phyloP scores from a whole-genome alignment of 2,113 vertebrate genomes.

The Boulengeromyrus knoepffleri region DNA sequence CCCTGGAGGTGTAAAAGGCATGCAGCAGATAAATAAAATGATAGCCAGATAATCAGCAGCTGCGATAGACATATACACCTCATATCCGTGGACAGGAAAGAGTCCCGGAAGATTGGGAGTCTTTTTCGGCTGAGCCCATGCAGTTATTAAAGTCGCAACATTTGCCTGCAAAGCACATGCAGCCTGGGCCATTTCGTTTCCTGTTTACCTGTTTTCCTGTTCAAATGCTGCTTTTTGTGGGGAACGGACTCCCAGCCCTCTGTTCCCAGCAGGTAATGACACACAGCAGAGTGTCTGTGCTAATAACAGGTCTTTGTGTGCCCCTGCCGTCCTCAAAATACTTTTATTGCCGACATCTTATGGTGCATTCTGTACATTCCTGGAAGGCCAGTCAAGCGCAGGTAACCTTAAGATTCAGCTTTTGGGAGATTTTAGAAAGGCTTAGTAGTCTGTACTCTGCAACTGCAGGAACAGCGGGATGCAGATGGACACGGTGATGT shows the following conservation, averaged over 20 bases:
- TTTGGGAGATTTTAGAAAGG: slow-evolving; percentile 26
- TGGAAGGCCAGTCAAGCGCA: slow-evolving; percentile 39
- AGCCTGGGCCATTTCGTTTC: slow-evolving; percentile 35
- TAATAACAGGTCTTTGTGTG: slow-evolving; percentile 38
- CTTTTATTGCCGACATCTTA: slow-evolving; percentile 58
- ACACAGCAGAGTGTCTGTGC: slow-evolving; percentile 58
- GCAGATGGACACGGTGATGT: background rate
- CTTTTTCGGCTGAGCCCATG: slow-evolving; percentile 34
- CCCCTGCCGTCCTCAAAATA: slow-evolving; percentile 53
- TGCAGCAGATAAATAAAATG: background rate
- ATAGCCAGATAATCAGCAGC: background rate
- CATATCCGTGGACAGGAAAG: background rate
- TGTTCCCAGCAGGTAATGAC: slow-evolving; percentile 31
- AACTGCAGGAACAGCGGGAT: background rate
- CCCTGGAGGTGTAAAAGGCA: background rate
- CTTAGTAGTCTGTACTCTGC: slow-evolving; percentile 1
- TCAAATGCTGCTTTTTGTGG: slow-evolving; percentile 33
- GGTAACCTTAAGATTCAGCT: slow-evolving; percentile 30
- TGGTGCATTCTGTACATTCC: slow-evolving; percentile 62
- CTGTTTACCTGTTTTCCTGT: slow-evolving; percentile 38
- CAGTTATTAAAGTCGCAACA: slow-evolving; percentile 39
- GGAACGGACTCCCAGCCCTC: slow-evolving; percentile 32
- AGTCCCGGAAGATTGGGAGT: background rate
- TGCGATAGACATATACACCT: background rate
- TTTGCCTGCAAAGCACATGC: slow-evolving; percentile 34